Conservation (phyloP, 2,888 invertebrate genomes). For the Cantharis lateralis region DNA sequence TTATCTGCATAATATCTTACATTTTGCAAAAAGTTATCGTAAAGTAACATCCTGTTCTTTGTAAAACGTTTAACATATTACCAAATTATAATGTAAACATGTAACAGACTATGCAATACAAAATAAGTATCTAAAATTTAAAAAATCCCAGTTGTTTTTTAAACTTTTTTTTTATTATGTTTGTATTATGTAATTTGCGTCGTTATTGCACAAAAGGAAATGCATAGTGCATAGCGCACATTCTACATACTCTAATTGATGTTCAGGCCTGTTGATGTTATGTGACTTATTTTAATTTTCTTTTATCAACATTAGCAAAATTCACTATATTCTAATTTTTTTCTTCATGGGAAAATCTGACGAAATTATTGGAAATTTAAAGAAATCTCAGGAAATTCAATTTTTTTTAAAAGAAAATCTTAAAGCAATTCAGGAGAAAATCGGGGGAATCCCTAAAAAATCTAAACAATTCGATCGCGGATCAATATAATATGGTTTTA, state of each 20-base stretch:
- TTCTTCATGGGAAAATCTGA: no score
- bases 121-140: background rate
- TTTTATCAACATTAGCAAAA: no score
- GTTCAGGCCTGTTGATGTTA: no score
- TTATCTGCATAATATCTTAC: background rate
- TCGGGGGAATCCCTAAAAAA: no score
- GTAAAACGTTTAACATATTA: background rate
- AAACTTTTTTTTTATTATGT: background rate
- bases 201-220: background rate
- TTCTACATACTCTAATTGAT: background rate
- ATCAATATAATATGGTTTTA: background rate
- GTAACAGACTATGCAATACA: background rate
- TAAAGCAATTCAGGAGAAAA: no score
- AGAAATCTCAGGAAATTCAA: no score
- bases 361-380: no score
- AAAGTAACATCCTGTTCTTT: background rate
- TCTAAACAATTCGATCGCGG: no score
- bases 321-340: no score
- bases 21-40: background rate
- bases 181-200: background rate
- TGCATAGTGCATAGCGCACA: background rate
- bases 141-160: background rate
- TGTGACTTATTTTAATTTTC: background rate
- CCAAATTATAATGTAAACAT: background rate
- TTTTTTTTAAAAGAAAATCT: no score